phyloP scores from a whole-genome alignment of 2,888 invertebrate genomes.

The Cerastis leucographa region DNA sequence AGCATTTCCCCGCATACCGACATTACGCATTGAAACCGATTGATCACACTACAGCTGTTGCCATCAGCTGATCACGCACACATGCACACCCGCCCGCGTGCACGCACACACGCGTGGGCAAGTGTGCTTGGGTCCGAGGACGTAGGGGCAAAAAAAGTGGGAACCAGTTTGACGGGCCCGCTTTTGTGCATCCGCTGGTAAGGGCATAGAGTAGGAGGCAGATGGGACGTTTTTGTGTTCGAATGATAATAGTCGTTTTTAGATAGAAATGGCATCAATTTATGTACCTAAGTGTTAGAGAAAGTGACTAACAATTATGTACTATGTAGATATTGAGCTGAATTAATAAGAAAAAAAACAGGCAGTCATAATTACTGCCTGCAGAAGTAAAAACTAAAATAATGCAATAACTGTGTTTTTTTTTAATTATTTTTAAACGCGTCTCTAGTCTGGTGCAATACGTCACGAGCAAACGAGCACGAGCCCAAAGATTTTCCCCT shows the following conservation, averaged over 20 bases:
- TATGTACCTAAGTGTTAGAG: background rate
- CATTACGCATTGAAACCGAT: slow-evolving; percentile 71
- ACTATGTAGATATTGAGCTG: too few species aligned
- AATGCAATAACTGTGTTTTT: too few species aligned
- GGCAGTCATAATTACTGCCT: too few species aligned
- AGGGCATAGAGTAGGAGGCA: slow-evolving; percentile 51
- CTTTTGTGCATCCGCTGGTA: slow-evolving; percentile 80
- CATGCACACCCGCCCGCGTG: slow-evolving; percentile 65
- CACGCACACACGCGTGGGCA: slow-evolving; percentile 67
- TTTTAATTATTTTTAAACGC: too few species aligned
- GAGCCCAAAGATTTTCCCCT: too few species aligned
- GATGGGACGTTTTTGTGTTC: slow-evolving; percentile 24
- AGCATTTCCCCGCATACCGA: slow-evolving; percentile 65
- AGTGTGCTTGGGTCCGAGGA: slow-evolving; percentile 68
- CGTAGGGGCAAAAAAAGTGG: slow-evolving; percentile 82
- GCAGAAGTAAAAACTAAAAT: too few species aligned
- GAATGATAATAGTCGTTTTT: too few species aligned
- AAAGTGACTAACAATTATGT: accelerated
- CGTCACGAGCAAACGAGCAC: too few species aligned
- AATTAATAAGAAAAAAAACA: too few species aligned
- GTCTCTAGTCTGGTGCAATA: too few species aligned
- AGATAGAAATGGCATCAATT: background rate
- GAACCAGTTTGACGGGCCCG: slow-evolving; percentile 82
- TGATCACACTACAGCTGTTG: slow-evolving; percentile 82
- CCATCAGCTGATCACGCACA: slow-evolving; percentile 85